phyloP scores from a whole-genome alignment of 2,888 invertebrate genomes.

The Tridacna gigas region DNA sequence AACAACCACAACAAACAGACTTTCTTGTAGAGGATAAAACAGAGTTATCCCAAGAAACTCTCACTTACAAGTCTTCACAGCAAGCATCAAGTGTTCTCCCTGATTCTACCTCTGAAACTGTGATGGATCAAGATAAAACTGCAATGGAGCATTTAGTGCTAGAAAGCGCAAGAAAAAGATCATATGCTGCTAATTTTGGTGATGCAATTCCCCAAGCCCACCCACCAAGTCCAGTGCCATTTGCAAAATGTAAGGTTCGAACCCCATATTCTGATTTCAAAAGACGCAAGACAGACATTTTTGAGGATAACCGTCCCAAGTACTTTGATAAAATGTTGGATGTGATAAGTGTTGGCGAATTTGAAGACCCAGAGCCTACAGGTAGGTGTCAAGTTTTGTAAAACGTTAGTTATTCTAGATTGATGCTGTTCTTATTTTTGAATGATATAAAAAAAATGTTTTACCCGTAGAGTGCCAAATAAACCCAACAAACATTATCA shows the following conservation, averaged over 20 bases:
- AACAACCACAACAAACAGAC: background rate
- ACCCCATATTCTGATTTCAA: constrained; percentile 13
- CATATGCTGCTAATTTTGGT: background rate
- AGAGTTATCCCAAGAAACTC: too few relatives aligned
- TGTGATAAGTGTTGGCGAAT: background rate
- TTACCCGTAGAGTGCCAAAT: too few relatives aligned
- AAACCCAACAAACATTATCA: too few relatives aligned
- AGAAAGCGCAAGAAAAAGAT: background rate
- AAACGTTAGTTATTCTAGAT: too few relatives aligned
- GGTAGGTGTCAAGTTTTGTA: background rate
- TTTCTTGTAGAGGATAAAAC: too few relatives aligned
- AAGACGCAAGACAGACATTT: background rate
- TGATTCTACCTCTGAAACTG: too few relatives aligned
- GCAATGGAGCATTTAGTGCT: background rate
- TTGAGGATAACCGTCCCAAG: constrained; percentile 12
- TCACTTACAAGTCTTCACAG: too few relatives aligned
- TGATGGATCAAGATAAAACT: too few relatives aligned
- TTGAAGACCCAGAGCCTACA: background rate
- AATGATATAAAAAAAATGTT: too few relatives aligned
- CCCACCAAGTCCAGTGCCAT: constrained; percentile 12
- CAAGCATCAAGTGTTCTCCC: too few relatives aligned
- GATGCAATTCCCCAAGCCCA: background rate
- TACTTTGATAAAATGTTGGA: constrained; percentile 19
- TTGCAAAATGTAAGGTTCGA: background rate
- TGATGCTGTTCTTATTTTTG: too few relatives aligned